Evolutionary conservation across 2,113 vertebrate genomes (phyloP).

Genomic region (Chiloscyllium plagiosum): DNA sequence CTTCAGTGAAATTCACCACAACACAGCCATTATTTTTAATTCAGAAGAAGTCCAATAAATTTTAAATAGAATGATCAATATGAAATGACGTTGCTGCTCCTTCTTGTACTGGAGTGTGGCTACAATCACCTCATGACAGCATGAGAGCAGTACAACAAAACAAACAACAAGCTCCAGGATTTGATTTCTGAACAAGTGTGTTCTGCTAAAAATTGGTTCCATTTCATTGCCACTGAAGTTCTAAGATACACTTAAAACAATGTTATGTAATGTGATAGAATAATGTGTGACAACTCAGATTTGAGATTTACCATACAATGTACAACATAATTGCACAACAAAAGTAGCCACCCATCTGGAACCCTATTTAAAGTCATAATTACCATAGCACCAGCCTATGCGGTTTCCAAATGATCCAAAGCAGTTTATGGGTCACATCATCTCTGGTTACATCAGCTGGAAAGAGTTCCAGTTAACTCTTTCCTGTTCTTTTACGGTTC

Average conservation of each 20-base stretch:
- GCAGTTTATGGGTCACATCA: too few relatives aligned
- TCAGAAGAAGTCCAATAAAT: too few relatives aligned
- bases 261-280: background rate
- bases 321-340: background rate
- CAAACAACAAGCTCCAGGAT: background rate
- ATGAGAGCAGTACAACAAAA: background rate
- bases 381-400: background rate
- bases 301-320: background rate
- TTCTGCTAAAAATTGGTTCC: background rate
- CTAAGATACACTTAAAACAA: background rate
- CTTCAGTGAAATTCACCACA: background rate
- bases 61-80: background rate
- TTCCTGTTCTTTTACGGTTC: background rate
- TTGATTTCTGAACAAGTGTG: background rate
- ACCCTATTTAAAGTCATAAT: background rate
- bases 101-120: background rate
- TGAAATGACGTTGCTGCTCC: background rate
- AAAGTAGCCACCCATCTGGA: background rate
- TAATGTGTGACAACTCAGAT: background rate
- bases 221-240: background rate
- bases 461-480: background rate
- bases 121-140: background rate
- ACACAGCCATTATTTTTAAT: background rate
- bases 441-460: too few relatives aligned
- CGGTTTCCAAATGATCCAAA: too few relatives aligned